phyloP scores from a whole-genome alignment of 2,888 invertebrate genomes.

The Heliconius sara region DNA sequence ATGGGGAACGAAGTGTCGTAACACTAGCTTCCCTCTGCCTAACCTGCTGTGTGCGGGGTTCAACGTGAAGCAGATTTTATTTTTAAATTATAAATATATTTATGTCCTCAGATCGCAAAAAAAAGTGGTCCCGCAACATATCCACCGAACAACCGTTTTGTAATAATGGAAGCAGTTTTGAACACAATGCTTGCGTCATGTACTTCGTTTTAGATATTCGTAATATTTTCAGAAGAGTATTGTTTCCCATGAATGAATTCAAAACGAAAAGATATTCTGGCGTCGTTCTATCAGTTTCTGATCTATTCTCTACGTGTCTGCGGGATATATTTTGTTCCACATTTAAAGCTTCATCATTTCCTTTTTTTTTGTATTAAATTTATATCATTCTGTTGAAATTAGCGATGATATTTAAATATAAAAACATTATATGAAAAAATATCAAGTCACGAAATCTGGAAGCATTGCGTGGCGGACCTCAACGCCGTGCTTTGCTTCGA shows the following conservation, averaged over 20 bases:
- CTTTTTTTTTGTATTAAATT: background rate
- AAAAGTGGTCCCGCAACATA: background rate
- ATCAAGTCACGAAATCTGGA: too few species aligned
- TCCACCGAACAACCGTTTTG: constrained; percentile 8
- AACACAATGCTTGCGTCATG: constrained; percentile 24
- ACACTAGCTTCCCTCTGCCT: too few species aligned
- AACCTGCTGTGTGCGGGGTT: too few species aligned
- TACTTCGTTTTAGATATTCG: constrained; percentile 19
- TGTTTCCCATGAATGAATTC: constrained; percentile 22
- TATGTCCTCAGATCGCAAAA: too few species aligned
- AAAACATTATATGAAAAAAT: too few species aligned
- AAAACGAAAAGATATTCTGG: constrained; percentile 18
- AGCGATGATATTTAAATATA: too few species aligned
- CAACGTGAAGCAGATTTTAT: too few species aligned
- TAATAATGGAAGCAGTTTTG: constrained; percentile 29
- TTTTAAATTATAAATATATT: too few species aligned
- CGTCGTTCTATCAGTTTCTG: background rate
- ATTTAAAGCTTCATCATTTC: background rate
- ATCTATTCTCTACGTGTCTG: background rate
- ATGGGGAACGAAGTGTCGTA: too few species aligned
- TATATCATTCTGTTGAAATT: too few species aligned
- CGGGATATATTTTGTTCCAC: background rate
- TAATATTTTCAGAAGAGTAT: constrained; percentile 17
- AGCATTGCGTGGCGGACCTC: too few species aligned
- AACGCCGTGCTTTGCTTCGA: too few species aligned